Evolutionary conservation across 92 coral and sea anemone genomes (phyloP), one percentile per base, ranked within the genome.

Genomic region (Epizoanthus illoricatus): DNA sequence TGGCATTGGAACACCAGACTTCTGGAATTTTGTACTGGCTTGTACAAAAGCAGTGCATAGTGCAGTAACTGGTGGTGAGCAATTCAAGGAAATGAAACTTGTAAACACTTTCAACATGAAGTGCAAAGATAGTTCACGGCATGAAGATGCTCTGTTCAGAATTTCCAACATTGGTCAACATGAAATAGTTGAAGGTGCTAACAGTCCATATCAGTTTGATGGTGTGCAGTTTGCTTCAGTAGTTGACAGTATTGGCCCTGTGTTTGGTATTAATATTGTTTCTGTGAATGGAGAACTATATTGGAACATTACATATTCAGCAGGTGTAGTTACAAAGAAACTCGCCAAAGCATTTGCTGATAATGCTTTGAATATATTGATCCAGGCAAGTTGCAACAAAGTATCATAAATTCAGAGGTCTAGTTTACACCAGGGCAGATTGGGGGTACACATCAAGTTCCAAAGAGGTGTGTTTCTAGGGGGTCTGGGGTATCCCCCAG

Each of bases 231-330:
- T 82, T 86, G 92, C 90, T 13, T 40, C 85, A 64, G 92, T 91
- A 13, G 90, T 81, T 65, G 91, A 86, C 28, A 87, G 73, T 59
- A 80, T 84, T 86, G 97, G 97, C 1, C 94, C 97, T 62, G 94
- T 93, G 23, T 91, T 91, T 73, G 84, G 86, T 43, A 91, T 86
- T 86, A 90, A 86, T 68, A 72, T 93, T 57, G 80, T 82, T 4
- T 88, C 90, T 12, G 83, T 93, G 13, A 91, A 86, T 86, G 97
- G 87, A 8, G 80, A 69, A 42, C 81, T 93, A 1, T 91, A 42
- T 12, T 93, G 97, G 94, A 87, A 87, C 33, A 41, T 93, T 73
- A 74, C 91, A 64, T 93, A 91, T 65, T 90, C 87, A 13, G 84
- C 88, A 49, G 88, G 90, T 85, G 90, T 89, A 41, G 87, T 89